A percentile compares a stretch with the other conserved stretches of the same genome.
These are phyloP conservation scores for Dasyprocta punctata DNA, from an alignment of 2,113 vertebrate genomes.

Conservation along the genomic window DNA sequence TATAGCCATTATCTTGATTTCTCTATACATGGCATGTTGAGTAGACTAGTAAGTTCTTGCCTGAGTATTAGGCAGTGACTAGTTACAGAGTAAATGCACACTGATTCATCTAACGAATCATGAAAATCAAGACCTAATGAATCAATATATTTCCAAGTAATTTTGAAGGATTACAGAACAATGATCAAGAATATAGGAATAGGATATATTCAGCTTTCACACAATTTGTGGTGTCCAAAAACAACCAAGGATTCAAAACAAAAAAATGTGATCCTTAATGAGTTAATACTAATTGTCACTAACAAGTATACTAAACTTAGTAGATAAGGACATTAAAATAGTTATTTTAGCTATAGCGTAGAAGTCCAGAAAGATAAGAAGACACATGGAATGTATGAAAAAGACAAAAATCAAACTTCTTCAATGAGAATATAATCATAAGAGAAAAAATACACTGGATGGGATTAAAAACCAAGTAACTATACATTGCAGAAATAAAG, in stretches of 20 bases:
- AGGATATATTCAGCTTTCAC: background rate
- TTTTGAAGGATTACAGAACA: background rate
- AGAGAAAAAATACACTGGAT: background rate
- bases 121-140: background rate
- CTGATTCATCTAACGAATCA: background rate
- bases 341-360: background rate
- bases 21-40: background rate
- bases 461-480: background rate
- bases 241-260: background rate
- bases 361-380: background rate
- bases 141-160: background rate
- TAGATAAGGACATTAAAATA: background rate
- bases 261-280: background rate
- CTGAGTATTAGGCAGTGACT: background rate
- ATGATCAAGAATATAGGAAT: background rate
- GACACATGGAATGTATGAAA: background rate
- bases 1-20: background rate
- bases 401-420: background rate
- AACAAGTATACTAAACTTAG: background rate
- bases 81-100: no score
- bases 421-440: background rate
- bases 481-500: background rate
- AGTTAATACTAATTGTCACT: background rate
- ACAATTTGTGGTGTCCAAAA: background rate
- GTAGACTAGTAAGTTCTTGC: background rate